Conservation (phyloP, 1,140 invertebrate genomes). For the Gryon sp. region DNA sequence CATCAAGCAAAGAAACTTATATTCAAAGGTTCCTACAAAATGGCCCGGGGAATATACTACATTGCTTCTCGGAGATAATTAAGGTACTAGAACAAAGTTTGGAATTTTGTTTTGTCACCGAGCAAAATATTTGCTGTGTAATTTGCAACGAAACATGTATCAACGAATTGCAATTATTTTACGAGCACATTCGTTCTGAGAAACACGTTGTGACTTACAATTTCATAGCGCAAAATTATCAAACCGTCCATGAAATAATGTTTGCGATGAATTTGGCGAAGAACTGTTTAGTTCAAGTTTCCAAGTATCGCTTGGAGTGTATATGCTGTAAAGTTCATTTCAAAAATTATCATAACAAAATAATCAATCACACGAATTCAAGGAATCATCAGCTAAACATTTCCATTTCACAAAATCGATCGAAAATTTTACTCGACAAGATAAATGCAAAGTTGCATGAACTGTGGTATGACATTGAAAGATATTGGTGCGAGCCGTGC, state of each 20-base stretch:
- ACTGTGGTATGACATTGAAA: constrained; percentile 57
- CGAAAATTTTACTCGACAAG: constrained; percentile 6
- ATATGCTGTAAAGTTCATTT: constrained; percentile 15
- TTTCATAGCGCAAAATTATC: background rate
- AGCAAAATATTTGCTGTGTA: constrained; percentile 19
- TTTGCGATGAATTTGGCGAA: constrained; percentile 5
- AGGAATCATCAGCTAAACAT: constrained; percentile 1
- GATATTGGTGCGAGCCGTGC: constrained; percentile 52
- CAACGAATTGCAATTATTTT: constrained; percentile 27
- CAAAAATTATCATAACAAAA: constrained; percentile 23
- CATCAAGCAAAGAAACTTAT: constrained; percentile 18
- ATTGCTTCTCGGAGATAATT: background rate
- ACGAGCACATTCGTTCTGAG: constrained; percentile 40
- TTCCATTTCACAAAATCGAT: background rate
- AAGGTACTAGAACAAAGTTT: constrained; percentile 7
- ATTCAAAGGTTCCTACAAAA: constrained; percentile 25
- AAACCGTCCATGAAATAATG: background rate
- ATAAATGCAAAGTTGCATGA: constrained; percentile 21
- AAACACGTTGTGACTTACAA: constrained; percentile 16
- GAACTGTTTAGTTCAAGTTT: background rate
- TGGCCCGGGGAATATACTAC: constrained; percentile 4
- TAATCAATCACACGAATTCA: constrained; percentile 15
- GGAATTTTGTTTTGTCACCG: constrained; percentile 10
- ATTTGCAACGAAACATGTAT: constrained; percentile 18
- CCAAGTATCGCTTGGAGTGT: constrained; percentile 21